Evolutionary conservation across 2,888 invertebrate species (phyloP).

Genomic region (Leistus spinibarbis): DNA sequence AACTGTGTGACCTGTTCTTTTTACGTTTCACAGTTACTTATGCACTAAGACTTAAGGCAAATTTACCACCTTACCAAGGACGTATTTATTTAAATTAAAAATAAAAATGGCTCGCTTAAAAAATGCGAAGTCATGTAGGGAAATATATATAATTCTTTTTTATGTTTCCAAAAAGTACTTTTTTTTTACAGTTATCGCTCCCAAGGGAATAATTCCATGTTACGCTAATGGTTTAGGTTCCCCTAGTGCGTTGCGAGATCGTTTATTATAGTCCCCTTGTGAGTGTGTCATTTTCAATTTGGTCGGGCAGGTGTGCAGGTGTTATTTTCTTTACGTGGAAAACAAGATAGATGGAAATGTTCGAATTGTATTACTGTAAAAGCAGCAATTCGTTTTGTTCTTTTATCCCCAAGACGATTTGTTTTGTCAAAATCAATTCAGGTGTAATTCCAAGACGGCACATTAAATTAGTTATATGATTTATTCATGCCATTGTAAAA

Average conservation of each 20-base stretch:
- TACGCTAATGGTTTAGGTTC: neutral
- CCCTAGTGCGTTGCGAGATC: neutral
- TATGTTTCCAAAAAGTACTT: neutral
- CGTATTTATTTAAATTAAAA: neutral
- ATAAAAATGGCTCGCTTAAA: neutral
- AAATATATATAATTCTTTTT: neutral
- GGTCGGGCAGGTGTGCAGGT: neutral
- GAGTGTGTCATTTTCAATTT: neutral
- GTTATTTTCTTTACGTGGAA: neutral
- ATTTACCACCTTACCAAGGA: neutral
- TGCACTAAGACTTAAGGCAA: neutral
- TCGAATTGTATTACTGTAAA: neutral
- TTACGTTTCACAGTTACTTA: neutral
- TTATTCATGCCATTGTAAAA: neutral
- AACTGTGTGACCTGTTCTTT: neutral
- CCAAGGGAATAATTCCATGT: neutral
- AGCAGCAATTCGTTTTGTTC: too few species aligned
- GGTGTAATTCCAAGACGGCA: neutral
- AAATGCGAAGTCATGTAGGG: neutral
- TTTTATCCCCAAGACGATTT: too few species aligned
- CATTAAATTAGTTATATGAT: neutral
- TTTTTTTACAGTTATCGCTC: neutral
- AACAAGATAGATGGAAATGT: neutral
- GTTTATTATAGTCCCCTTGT: neutral
- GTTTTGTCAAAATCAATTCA: neutral